Base-by-base conservation (phyloP, 1,140 invertebrate species). In the Drosophila dunni region DNA sequence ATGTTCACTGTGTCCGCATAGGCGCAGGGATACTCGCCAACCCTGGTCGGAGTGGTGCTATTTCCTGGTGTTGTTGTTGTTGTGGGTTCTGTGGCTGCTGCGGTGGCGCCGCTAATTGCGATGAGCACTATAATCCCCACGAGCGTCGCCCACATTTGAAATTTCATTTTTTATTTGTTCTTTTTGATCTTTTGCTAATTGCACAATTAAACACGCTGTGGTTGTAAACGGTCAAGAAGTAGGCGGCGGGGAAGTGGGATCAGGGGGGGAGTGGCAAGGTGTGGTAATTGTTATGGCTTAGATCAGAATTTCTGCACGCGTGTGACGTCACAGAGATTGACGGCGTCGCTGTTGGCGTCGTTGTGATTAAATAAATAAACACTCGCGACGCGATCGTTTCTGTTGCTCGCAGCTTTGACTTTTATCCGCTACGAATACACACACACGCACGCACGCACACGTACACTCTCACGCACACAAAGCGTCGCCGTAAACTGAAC, bases 1-100 rank as follows among this genome's bases (percentile, higher is more conserved):
- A 91, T 85, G 46, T 91, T 91, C 0, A 91, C 86, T 0, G 90
- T 91, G 6, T 90, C 51, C 1, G 78, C 73, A 34, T 79, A 91
- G 48, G 65, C 45, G 42, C 90, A 91, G 4, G 90, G 90, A 33
- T 33, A 73, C 8, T 69, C 20, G 0, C 40, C 57, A 15, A 1
- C n/a, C n/a, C 51, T 53, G 51, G 29, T 20, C n/a, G 46, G 1
- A 6, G 45, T 51, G 15, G 46, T 51, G 8, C 45, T n/a, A 33
- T 33, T 58, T 15, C 24, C 17, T 15, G n/a, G 10, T 20, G 45
- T 15, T 13, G n/a, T 0, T 15, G 17, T 13, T 46, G 42, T 40
- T 24, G 45, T 10, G 13, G 17, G 8, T 17, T 34, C 10, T 24
- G 45, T 29, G 1, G n/a, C 13, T 50, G 33, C 40, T 56, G 40